phyloP scores from a whole-genome alignment of 2,797 vertebrate species.

The Tenualosa thibaudeaui region DNA sequence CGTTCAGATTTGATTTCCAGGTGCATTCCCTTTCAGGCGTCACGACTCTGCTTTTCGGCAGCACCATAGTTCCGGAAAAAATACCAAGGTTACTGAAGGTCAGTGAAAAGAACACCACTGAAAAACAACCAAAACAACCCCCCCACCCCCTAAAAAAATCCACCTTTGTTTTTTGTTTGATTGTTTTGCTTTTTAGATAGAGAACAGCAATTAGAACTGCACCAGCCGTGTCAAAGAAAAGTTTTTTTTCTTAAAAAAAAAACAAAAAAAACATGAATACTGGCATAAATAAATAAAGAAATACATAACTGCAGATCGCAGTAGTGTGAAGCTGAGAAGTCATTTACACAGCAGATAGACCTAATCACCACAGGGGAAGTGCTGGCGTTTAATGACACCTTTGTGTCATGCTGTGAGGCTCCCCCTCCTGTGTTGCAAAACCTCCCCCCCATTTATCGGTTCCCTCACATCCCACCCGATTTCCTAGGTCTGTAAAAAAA shows the following conservation, averaged over 20 bases:
- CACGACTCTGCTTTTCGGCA: not conserved
- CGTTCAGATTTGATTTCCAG: conserved; percentile 8
- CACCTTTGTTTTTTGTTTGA: not conserved
- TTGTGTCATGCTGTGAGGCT: conserved; percentile 38
- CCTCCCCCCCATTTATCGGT: not conserved
- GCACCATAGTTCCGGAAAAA: not conserved
- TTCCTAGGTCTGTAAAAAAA: conserved; percentile 15
- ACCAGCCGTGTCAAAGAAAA: conserved; percentile 17
- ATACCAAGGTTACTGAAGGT: not conserved
- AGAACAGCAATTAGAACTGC: not conserved
- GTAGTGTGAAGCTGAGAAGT: conserved; percentile 44
- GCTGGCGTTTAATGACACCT: conserved; percentile 41
- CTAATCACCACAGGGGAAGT: conserved; percentile 37
- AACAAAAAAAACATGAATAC: not conserved
- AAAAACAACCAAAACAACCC: not conserved
- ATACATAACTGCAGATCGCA: conserved; percentile 27
- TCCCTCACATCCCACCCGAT: not conserved
- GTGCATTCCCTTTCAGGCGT: not conserved
- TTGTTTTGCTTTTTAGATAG: not conserved
- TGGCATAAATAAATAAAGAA: conserved; percentile 11
- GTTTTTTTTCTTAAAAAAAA: not conserved
- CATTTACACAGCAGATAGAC: conserved; percentile 49
- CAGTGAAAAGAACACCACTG: not conserved
- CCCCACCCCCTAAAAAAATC: not conserved
- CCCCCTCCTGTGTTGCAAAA: not conserved